Evolutionary conservation across 2,888 invertebrate species (phyloP), one percentile per base, ranked within the genome.

Genomic region (Clitarchus hookeri): DNA sequence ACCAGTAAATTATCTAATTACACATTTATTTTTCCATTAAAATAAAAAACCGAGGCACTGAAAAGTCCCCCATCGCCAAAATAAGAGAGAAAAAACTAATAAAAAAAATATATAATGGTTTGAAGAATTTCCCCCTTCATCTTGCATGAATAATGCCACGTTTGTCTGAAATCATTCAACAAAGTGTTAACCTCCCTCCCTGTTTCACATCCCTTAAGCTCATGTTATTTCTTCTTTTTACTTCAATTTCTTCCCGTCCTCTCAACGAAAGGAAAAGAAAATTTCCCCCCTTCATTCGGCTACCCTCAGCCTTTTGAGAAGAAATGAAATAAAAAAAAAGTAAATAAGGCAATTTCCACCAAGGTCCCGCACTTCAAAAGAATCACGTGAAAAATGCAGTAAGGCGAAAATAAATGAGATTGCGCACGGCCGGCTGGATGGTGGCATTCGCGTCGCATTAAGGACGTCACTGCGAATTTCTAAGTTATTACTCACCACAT

Each of bases 381-480:
- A 89, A 89, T 89, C 88, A 87, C 88, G 87, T 88, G 83, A 84
- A 84, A 87, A 88, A 88, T 89, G 89, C 89, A 88, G 88, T 87
- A 88, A 89, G 86, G 88, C 87, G 89, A 88, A 89, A 89, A 89
- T 89, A 89, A 89, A 89, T 89, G 89, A 89, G 89, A 89, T 89
- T 88, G 88, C 88, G 88, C 88, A 86, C 85, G 89, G 88, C 88
- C 88, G 88, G 88, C 88, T 88, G 89, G 88, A 89, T 88, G 88
- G 88, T 88, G 89, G 88, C 87, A 89, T 89, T 90, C 88, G 89
- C 88, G 88, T 88, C 89, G 90, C 89, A 90, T 90, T 90, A 90
- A 88, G 89, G 88, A 89, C 90, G 90, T 90, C 90, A 89, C 89
- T 88, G 89, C 89, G 89, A 89, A 90, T 90, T 90, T 90, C 88